Evolutionary conservation across 1,140 invertebrate species (phyloP).

Genomic region (Aphelenchoides avenae): DNA sequence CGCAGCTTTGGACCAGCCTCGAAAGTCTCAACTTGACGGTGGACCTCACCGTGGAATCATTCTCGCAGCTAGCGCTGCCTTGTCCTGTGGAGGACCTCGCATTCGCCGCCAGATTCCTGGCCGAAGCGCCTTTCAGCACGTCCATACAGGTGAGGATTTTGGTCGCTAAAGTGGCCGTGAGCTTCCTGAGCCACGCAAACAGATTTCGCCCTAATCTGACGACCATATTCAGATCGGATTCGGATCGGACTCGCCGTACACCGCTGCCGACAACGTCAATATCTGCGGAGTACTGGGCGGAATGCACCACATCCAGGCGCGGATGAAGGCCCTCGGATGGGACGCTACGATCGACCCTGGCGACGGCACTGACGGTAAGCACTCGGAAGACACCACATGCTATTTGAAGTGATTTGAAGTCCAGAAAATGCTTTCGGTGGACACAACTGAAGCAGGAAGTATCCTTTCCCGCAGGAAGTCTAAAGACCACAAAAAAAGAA

Average conservation of each 20-base stretch:
- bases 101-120: slow-evolving; percentile 28
- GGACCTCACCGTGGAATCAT: slow-evolving; percentile 29
- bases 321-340: too few relatives aligned
- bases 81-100: slow-evolving; percentile 30
- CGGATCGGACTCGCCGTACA: background rate
- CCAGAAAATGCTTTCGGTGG: too few relatives aligned
- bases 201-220: background rate
- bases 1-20: slow-evolving; percentile 6
- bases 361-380: too few relatives aligned
- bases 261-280: background rate
- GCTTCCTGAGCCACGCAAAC: too few relatives aligned
- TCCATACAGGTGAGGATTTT: slow-evolving; percentile 32
- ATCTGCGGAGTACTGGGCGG: background rate
- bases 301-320: slow-evolving; percentile 13
- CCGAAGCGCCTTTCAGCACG: slow-evolving; percentile 27
- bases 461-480: too few relatives aligned
- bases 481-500: too few relatives aligned
- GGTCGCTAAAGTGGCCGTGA: too few relatives aligned
- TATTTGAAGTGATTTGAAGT: too few relatives aligned
- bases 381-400: too few relatives aligned
- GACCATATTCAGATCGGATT: background rate
- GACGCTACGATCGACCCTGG: too few relatives aligned
- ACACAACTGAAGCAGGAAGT: too few relatives aligned
- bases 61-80: slow-evolving; percentile 23
- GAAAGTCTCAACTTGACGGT: slow-evolving; percentile 30